Base-by-base conservation (phyloP, 2,888 invertebrate genomes). In the Biston betularia region DNA sequence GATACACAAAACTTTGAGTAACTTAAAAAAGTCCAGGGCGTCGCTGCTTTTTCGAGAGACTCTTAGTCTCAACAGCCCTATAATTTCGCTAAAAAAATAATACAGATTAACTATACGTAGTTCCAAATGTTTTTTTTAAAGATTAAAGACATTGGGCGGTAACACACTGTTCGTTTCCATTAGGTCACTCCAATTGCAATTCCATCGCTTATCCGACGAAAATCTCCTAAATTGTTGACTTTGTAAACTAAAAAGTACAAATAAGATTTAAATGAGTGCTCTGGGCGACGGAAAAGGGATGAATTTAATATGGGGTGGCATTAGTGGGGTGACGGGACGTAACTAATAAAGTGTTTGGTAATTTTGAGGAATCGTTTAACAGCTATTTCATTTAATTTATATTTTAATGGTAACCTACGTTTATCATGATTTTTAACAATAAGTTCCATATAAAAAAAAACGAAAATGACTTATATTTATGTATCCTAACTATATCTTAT, bases 211-310 rank as follows among this genome's bases (percentile, higher is more conserved):
- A 81, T 80, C 77, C 70, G 65, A 57, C 74, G 71, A 68, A 78
- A 80, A 79, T 68, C 76, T 67, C 49, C 74, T 80, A 82, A 85
- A 84, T 84, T 92, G 82, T 92, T 92, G 89, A 89, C 90, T 88
- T 79, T 82, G 85, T 81, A 77, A 87, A 90, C 89, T 90, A 82
- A 91, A 90, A 90, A 85, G 86, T 89, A 90, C 92, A 93, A 93
- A 93, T 93, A 91, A 87, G 91, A 89, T 91, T 89, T 88, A 80
- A 89, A 91, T 89, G 88, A 89, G 83, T 69, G 85, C 74, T 54
- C 55, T 63, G 59, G 70, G 73, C 65, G 70, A 63, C 65, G 35
- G 50, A 14, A 58, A 64, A 67, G 59, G 70, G 60, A 63, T 65
- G 60, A 34, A 54, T 68, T 63, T 67, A 70, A 65, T 65, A 54